Evolutionary conservation across 2,113 vertebrate species (phyloP).

Genomic region (Aplodontia rufa): DNA sequence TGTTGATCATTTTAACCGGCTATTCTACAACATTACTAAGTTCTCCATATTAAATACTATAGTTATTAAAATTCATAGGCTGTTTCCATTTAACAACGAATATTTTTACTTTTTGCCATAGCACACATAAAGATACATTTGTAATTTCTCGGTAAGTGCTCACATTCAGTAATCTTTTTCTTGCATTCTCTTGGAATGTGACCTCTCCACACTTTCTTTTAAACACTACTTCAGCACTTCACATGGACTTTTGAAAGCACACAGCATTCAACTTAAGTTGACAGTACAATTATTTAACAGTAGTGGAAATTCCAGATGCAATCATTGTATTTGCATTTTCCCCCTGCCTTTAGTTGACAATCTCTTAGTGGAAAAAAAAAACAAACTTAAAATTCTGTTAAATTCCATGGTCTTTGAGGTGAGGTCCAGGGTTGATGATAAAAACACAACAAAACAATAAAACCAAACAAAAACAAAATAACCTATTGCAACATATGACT

Average conservation of each 20-base stretch:
- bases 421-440: neutral
- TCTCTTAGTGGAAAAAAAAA: neutral
- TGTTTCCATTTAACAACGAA: neutral
- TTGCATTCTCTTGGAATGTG: neutral
- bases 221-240: neutral
- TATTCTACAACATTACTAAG: neutral
- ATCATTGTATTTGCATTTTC: neutral
- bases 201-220: neutral
- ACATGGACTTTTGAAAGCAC: neutral
- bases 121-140: neutral
- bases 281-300: neutral
- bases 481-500: neutral
- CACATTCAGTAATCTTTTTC: neutral
- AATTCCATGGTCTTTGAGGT: neutral
- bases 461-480: neutral
- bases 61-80: neutral
- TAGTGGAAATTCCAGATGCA: neutral
- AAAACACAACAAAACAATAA: too few species aligned
- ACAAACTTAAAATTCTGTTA: constrained; percentile 15
- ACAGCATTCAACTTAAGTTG: neutral
- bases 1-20: neutral
- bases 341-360: neutral
- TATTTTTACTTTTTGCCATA: neutral
- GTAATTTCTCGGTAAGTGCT: neutral
- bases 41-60: neutral